Conservation (phyloP, 1,140 invertebrate species). For the Glossosoma conforme region DNA sequence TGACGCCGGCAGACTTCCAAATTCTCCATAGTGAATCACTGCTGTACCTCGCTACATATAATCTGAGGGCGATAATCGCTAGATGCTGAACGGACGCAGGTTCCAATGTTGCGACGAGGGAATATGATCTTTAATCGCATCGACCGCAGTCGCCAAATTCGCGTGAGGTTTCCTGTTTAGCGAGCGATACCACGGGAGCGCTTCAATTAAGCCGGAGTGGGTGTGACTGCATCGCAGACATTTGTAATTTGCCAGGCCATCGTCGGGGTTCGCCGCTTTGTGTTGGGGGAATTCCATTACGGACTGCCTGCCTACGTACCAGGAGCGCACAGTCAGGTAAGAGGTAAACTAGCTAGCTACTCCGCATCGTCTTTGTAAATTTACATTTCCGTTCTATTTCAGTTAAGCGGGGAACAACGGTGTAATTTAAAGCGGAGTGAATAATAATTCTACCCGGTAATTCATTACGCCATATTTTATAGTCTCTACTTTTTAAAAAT, state of each 20-base stretch:
- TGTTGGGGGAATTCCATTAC: slow-evolving; percentile 1
- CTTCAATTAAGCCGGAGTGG: slow-evolving; percentile 20
- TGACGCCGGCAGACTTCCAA: no score
- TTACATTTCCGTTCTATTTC: no score
- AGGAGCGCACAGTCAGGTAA: background rate
- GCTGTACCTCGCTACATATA: background rate
- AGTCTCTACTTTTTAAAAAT: no score
- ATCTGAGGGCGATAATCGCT: slow-evolving; percentile 5
- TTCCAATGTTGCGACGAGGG: background rate
- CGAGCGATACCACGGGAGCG: background rate
- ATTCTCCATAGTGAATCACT: no score
- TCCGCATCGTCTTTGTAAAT: no score
- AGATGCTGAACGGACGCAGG: background rate
- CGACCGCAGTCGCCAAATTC: background rate
- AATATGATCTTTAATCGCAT: slow-evolving; percentile 1
- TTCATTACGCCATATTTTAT: no score
- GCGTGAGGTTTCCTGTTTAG: slow-evolving; percentile 1
- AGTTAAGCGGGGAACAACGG: no score
- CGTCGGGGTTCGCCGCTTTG: slow-evolving; percentile 4
- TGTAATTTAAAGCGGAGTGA: no score
- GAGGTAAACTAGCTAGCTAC: background rate
- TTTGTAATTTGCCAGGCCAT: slow-evolving; percentile 15
- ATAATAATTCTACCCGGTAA: no score
- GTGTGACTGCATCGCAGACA: slow-evolving; percentile 19
- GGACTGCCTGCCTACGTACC: background rate